These are phyloP conservation scores for Oxyura jamaicensis DNA, from an alignment of 2,113 vertebrate species.

Conservation along the genomic window DNA sequence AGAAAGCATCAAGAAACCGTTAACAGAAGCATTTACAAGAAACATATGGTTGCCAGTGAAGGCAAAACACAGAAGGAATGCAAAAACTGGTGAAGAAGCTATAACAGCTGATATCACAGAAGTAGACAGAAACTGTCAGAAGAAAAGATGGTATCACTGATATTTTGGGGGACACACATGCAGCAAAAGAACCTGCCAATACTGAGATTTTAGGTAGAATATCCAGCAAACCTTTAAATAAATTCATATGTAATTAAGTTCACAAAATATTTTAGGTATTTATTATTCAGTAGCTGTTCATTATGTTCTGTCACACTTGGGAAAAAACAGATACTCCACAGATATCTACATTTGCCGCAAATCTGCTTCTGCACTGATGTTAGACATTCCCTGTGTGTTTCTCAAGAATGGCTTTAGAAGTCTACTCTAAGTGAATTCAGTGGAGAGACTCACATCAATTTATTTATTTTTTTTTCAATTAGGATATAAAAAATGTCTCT, in stretches of 20 bases:
- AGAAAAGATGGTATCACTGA: not conserved
- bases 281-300: not conserved
- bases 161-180: not conserved
- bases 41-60: not conserved
- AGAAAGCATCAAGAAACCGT: not conserved
- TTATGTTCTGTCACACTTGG: not conserved
- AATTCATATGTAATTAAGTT: not conserved
- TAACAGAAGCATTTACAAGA: conserved; percentile 3
- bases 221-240: not conserved
- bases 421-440: not conserved
- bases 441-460: not conserved
- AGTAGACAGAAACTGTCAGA: not conserved
- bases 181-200: not conserved
- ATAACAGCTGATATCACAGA: not conserved
- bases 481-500: not conserved
- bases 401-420: not conserved
- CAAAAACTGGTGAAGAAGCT: not conserved
- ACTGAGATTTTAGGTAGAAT: not conserved
- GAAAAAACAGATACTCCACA: not conserved
- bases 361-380: not conserved
- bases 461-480: not conserved
- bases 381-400: not conserved
- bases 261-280: not conserved
- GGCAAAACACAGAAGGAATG: not conserved
- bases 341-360: not conserved